Percentiles rank a stretch among this genome's conserved stretches.
These are phyloP conservation scores for Tetragnatha montana DNA, from an alignment of 2,888 invertebrate genomes.

Conservation along the genomic window DNA sequence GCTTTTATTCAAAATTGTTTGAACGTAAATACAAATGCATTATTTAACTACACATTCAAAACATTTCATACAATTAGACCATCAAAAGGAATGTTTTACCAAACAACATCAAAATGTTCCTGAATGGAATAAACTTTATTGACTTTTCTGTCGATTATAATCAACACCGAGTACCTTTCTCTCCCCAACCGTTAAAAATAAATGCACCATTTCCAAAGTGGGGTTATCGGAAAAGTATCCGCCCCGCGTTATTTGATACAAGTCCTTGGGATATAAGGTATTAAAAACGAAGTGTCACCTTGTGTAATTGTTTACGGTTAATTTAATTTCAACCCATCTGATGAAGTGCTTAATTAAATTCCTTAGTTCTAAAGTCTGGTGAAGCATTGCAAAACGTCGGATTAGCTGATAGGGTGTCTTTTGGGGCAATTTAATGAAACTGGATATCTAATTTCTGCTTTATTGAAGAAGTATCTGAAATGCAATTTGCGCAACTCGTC, in stretches of 20 bases:
- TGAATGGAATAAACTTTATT: background rate
- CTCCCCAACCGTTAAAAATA: conserved; percentile 1
- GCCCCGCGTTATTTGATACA: background rate
- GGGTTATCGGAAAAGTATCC: background rate
- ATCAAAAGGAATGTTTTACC: background rate
- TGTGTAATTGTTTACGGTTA: conserved; percentile 39
- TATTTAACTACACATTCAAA: too few species aligned
- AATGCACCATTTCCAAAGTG: background rate
- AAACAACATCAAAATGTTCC: background rate
- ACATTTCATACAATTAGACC: too few species aligned
- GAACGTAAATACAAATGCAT: too few species aligned
- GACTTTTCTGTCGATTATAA: background rate
- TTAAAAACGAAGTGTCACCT: conserved; percentile 9
- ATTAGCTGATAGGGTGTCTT: conserved; percentile 31
- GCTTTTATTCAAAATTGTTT: too few species aligned
- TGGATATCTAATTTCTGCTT: conserved; percentile 19
- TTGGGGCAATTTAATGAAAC: conserved; percentile 39
- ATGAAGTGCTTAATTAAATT: conserved; percentile 55
- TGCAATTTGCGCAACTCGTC: conserved; percentile 25
- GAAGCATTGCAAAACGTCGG: conserved; percentile 32
- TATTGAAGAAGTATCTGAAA: conserved; percentile 50
- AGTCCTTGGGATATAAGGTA: background rate
- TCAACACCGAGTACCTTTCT: background rate
- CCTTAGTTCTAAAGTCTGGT: conserved; percentile 43
- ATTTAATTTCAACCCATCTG: conserved; percentile 49